Conservation (phyloP, 2,113 vertebrate genomes). For the Alethe diademata region DNA sequence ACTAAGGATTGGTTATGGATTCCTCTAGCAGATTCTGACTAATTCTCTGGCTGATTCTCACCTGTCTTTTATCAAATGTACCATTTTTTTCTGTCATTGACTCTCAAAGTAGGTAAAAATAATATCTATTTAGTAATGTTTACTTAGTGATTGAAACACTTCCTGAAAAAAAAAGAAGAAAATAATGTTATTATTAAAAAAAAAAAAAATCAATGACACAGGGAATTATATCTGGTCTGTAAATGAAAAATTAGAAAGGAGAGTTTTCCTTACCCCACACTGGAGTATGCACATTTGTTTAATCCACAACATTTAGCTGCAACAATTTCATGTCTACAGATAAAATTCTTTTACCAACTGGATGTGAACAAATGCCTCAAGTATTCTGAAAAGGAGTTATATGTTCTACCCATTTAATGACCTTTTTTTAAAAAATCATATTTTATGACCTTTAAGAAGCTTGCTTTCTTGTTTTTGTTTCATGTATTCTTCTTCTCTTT, state of each 20-base stretch:
- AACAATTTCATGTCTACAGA: not conserved
- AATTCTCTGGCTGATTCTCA: not conserved
- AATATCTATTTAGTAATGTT: not conserved
- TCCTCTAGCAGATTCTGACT: not conserved
- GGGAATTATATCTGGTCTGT: not conserved
- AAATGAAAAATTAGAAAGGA: not conserved
- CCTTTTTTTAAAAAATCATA: not conserved
- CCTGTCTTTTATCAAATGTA: not conserved
- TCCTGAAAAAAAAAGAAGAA: not conserved
- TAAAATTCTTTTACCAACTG: not conserved
- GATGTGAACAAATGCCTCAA: not conserved
- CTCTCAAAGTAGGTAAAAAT: not conserved
- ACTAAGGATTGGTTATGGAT: not conserved
- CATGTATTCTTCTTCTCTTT: not conserved
- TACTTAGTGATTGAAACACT: not conserved
- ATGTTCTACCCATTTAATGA: not conserved
- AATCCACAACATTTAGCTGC: not conserved
- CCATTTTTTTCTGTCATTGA: not conserved
- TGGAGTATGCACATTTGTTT: not conserved
- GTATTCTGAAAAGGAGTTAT: not conserved
- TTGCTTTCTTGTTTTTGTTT: not conserved
- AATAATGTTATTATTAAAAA: not conserved
- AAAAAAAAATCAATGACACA: not conserved
- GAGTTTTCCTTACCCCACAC: accelerated
- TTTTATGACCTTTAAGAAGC: not conserved